A percentile compares a stretch with the other conserved stretches of the same genome.
These are phyloP conservation scores for Drosophila kikkawai DNA, from an alignment of 1,140 invertebrate species.

Conservation along the genomic window DNA sequence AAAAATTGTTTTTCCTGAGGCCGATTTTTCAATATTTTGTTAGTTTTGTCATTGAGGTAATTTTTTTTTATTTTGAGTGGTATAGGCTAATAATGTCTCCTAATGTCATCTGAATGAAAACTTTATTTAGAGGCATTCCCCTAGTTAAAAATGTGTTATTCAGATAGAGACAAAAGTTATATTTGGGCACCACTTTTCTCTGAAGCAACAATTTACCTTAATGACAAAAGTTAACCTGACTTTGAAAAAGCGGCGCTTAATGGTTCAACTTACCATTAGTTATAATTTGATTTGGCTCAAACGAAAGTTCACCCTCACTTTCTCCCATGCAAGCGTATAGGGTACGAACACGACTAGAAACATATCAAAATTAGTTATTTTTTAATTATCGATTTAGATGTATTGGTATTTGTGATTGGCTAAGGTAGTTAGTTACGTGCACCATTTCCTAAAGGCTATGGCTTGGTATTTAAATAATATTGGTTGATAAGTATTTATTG, in stretches of 20 bases:
- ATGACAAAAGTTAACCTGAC: not conserved
- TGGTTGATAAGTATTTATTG: too few relatives aligned
- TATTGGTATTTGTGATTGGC: not conserved
- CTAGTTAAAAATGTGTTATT: not conserved
- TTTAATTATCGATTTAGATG: not conserved
- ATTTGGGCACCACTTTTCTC: not conserved
- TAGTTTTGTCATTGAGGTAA: not conserved
- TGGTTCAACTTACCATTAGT: constrained; percentile 92
- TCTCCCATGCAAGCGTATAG: constrained; percentile 98
- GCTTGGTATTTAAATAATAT: too few relatives aligned
- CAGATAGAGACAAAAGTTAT: not conserved
- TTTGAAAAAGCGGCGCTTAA: not conserved
- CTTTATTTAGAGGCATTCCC: not conserved
- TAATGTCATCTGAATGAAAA: not conserved
- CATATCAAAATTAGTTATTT: not conserved
- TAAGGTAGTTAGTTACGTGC: not conserved
- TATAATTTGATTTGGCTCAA: constrained; percentile 99
- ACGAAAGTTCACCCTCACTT: constrained; percentile 98
- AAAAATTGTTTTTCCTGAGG: not conserved
- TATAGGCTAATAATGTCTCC: not conserved
- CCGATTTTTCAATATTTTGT: not conserved
- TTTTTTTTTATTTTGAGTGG: not conserved
- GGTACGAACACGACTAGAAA: constrained; percentile 92
- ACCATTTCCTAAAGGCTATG: not conserved
- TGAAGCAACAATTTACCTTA: not conserved